These are phyloP conservation scores for Ceraclea dissimilis DNA, from an alignment of 2,888 invertebrate species.

Conservation along the genomic window DNA sequence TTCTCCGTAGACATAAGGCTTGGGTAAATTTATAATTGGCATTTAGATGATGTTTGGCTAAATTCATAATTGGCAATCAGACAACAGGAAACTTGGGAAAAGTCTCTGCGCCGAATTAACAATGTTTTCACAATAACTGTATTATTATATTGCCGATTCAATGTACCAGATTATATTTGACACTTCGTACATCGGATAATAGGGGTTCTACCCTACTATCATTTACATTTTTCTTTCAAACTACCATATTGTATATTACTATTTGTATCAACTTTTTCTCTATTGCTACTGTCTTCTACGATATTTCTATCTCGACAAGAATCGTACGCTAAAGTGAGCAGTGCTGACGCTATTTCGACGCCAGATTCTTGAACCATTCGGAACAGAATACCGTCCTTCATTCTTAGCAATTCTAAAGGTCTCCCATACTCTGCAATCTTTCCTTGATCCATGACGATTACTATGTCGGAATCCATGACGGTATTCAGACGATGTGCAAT, in stretches of 20 bases:
- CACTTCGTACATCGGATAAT: too few relatives aligned
- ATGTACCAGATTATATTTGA: too few relatives aligned
- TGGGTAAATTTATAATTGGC: too few relatives aligned
- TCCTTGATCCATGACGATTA: constrained; percentile 69
- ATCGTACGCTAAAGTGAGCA: background rate
- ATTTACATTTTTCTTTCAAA: background rate
- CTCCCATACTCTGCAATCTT: constrained; percentile 53
- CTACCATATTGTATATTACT: background rate
- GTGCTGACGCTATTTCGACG: constrained; percentile 18
- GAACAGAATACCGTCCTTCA: constrained; percentile 41
- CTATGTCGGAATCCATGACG: constrained; percentile 82
- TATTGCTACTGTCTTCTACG: background rate
- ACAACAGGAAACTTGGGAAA: too few relatives aligned
- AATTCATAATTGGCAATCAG: too few relatives aligned
- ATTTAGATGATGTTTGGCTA: too few relatives aligned
- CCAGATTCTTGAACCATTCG: constrained; percentile 54
- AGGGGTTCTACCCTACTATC: background rate
- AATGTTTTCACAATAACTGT: too few relatives aligned
- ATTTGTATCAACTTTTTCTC: background rate
- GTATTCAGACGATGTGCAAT: constrained; percentile 92
- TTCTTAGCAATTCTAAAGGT: constrained; percentile 46
- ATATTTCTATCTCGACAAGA: background rate
- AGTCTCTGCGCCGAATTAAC: too few relatives aligned
- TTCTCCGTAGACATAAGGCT: too few relatives aligned
- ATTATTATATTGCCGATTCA: too few relatives aligned